A percentile compares a stretch with the other conserved stretches of the same genome.
phyloP scores from a whole-genome alignment of 2,888 invertebrate genomes.

The Erynnis tages region DNA sequence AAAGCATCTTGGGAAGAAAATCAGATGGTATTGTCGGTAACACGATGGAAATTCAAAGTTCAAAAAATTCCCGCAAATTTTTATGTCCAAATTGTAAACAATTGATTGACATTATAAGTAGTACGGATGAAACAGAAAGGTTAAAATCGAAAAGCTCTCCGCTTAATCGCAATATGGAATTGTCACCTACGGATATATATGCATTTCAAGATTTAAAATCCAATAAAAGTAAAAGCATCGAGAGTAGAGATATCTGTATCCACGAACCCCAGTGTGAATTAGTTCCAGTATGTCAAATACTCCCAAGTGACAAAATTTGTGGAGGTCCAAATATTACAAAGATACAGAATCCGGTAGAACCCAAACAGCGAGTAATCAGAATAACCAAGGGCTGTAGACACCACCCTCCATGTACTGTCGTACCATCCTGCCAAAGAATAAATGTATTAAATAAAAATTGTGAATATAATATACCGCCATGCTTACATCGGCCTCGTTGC shows the following conservation, averaged over 20 bases:
- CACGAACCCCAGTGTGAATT: constrained; percentile 64
- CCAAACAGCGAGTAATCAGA: constrained; percentile 53
- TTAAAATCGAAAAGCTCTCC: constrained; percentile 41
- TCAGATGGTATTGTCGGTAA: constrained; percentile 19
- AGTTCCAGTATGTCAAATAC: constrained; percentile 62
- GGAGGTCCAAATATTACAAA: constrained; percentile 41
- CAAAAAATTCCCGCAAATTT: constrained; percentile 47
- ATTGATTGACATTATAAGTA: constrained; percentile 53
- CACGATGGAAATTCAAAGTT: constrained; percentile 38
- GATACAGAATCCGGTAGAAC: constrained; percentile 41
- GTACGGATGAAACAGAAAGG: constrained; percentile 53
- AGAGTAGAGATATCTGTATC: constrained; percentile 45
- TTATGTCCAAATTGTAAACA: constrained; percentile 65
- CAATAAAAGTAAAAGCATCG: constrained; percentile 28
- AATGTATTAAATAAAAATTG: constrained; percentile 65
- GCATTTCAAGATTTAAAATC: constrained; percentile 36
- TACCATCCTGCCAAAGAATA: constrained; percentile 67
- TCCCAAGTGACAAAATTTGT: constrained; percentile 46
- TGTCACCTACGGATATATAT: constrained; percentile 35
- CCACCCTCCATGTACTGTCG: constrained; percentile 70
- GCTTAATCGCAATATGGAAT: constrained; percentile 40
- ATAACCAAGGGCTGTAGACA: constrained; percentile 71
- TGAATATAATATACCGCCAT: constrained; percentile 65
- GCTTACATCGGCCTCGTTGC: constrained; percentile 67
- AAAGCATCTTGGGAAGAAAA: not conserved